Evolutionary conservation across 2,113 vertebrate genomes (phyloP).

Genomic region (Chlamydotis undulata): DNA sequence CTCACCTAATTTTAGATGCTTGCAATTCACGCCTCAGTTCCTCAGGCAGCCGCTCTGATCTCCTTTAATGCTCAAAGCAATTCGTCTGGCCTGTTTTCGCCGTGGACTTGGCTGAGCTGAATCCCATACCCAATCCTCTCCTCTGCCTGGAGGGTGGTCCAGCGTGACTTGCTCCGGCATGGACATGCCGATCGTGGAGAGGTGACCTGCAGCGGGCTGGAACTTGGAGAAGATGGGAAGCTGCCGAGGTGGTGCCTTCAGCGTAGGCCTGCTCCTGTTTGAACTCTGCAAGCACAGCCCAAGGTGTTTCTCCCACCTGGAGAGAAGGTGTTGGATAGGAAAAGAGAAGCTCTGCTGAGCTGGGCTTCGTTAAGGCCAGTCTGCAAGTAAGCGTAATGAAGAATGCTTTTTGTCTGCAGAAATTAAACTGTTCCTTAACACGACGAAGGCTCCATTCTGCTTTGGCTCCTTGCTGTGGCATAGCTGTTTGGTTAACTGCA

Average conservation of each 20-base stretch:
- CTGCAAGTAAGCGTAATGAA: not conserved
- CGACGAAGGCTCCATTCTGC: not conserved
- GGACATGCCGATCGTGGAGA: accelerated
- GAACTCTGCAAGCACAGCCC: not conserved
- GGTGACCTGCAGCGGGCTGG: not conserved
- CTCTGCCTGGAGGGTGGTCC: not conserved
- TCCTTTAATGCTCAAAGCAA: not conserved
- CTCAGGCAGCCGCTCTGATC: not conserved
- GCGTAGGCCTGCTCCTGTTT: not conserved
- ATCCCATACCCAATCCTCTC: not conserved
- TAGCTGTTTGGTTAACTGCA: not conserved
- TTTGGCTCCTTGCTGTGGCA: not conserved
- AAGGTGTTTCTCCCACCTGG: not conserved
- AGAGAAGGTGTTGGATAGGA: too few relatives aligned
- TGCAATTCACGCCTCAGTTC: not conserved
- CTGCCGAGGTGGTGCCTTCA: not conserved
- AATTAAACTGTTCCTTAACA: not conserved
- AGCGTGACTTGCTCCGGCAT: not conserved
- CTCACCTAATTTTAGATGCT: not conserved
- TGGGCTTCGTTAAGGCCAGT: not conserved
- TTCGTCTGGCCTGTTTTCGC: not conserved
- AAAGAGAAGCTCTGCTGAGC: not conserved
- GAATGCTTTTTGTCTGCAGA: not conserved
- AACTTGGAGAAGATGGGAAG: not conserved
- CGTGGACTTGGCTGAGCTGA: not conserved